Base-by-base conservation (phyloP, 2,888 invertebrate species). In the Stenotaenia linearis region DNA sequence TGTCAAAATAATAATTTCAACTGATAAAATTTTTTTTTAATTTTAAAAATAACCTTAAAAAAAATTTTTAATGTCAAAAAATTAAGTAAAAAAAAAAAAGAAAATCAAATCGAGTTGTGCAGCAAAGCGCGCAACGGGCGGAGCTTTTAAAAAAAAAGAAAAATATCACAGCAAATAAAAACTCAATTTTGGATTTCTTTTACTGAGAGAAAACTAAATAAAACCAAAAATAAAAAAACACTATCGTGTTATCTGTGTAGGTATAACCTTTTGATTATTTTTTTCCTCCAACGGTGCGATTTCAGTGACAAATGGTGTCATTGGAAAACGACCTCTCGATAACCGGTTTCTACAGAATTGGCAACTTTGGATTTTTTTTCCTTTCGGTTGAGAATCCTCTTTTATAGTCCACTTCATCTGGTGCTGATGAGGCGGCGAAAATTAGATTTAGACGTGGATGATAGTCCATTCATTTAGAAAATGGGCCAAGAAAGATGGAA, bases 371-470 rank as follows among this genome's bases (percentile, higher is more conserved):
- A 23, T 61, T 56, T 21, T 56, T 56, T 40, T 45, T 45, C 45
- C 1, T n/a, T 45, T 45, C 18, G 45, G 61, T 12, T 9, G 25
- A 28, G 61, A 61, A 61, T 61, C 61, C 61, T 61, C 61, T 61
- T 61, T 61, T 61, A 61, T 61, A 61, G 25, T 61, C 61, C 25
- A 61, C 61, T 61, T 61, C 61, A 61, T 61, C 61, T 61, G 28
- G 61, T 61, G 61, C 61, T 61, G 61, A 61, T 61, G 61, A 61
- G 61, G 61, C 61, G 61, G 61, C 61, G 61, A 61, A 61, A 61
- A 61, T 61, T 61, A 61, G 61, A 61, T 61, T 61, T 61, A 61
- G 61, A 61, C 61, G 61, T 23, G 61, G 61, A 61, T 61, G 61
- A 61, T 61, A 61, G 61, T 61, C 61, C 61, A 61, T 61, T 61